Percentiles rank a stretch among this genome's conserved stretches.
These are phyloP conservation scores for Cataglyphis albicans DNA, from an alignment of 2,888 invertebrate genomes.

Conservation along the genomic window DNA sequence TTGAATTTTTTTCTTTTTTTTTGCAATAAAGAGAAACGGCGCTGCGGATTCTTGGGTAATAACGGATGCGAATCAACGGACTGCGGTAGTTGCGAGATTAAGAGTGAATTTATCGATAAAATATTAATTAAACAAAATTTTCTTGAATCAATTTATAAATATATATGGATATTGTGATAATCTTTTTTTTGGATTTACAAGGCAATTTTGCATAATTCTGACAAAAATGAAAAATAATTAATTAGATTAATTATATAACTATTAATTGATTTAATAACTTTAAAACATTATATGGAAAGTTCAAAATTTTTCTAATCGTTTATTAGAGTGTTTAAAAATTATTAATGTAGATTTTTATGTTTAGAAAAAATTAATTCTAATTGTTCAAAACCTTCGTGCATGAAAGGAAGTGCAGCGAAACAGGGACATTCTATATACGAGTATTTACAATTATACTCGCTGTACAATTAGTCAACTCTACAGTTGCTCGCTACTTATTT, in stretches of 20 bases:
- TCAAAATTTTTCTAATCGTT: neutral
- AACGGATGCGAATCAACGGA: conserved; percentile 24
- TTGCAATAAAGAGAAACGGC: conserved; percentile 28
- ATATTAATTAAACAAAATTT: conserved; percentile 9
- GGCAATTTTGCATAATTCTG: neutral
- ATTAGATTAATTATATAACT: too few relatives aligned
- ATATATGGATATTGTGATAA: neutral
- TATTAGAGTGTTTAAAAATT: neutral
- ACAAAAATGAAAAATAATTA: neutral
- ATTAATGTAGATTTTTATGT: conserved; percentile 8
- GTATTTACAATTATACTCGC: conserved; percentile 21
- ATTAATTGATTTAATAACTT: neutral
- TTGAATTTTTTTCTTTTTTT: neutral
- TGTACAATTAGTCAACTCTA: conserved; percentile 34
- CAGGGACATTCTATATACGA: conserved; percentile 7
- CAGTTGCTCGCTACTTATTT: conserved; percentile 28
- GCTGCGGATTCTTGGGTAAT: neutral
- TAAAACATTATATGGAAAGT: neutral
- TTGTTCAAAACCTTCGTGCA: neutral
- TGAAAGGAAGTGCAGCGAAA: conserved; percentile 25
- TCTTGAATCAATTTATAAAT: neutral
- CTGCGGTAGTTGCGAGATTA: conserved; percentile 9
- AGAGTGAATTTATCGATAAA: conserved; percentile 7
- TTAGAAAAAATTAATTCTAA: conserved; percentile 1
- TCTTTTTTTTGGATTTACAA: neutral